Evolutionary conservation across 2,113 vertebrate genomes (phyloP), one percentile per base, ranked within the genome.

Genomic region (Onychostoma macrolepis): DNA sequence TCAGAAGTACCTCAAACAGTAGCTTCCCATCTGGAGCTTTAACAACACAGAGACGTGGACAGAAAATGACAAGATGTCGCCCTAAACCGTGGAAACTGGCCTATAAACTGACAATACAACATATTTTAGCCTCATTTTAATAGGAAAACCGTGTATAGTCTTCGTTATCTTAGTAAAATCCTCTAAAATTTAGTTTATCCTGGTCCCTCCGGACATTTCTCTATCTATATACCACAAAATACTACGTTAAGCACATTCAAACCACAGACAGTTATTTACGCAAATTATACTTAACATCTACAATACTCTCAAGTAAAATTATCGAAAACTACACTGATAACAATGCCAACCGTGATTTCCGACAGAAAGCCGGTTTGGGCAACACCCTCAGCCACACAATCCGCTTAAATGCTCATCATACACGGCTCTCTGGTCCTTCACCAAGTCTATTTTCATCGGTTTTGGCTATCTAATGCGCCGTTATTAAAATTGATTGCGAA

Each of bases 331-430:
- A 58, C 6, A 74, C 33, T 5, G 10, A 84, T 38, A 41, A 56
- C 69, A 28, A 28, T 19, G 2, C 21, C 6, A 41, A 26, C 10
- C 67, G 26, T 28, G 82, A 26, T 74, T 84, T 80, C 45, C 24
- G 61, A 79, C 24, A 80, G 45, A 80, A 86, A 80, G 85, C 85
- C 85, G 85, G 85, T 86, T 53, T 53, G 85, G 85, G 77, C 84
- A 79, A 78, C 84, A 86, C 76, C 75, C 85, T 79, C 61, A 38
- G 24, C 28, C 63, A 48, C 26, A 83, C 58, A 65, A 80, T 69
- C 19, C 28, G 28, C 17, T 30, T 38, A 26, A 74, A 53, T 58
- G 30, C 11, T 38, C 48, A 41, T 56, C 48, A 58, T 36, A 26
- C 50, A 17, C 24, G 33, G 4, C 30, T 56, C 67, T 38, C 69